Percentiles rank a stretch among this genome's conserved stretches.
phyloP scores from a whole-genome alignment of 2,888 invertebrate species.

The Ceriagrion tenellum region DNA sequence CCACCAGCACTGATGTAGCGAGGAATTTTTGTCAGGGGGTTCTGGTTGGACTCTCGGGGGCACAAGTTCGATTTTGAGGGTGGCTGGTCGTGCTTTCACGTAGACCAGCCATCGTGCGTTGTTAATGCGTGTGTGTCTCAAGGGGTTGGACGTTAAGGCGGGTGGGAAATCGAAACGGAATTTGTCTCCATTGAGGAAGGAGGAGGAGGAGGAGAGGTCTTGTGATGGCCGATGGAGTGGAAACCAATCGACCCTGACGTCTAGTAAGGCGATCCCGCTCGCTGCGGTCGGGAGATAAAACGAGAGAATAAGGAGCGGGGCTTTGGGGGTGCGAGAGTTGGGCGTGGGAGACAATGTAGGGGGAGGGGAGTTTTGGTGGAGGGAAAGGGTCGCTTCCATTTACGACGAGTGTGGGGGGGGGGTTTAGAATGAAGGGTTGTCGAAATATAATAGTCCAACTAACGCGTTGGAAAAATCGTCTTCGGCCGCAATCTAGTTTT shows the following conservation, averaged over 20 bases:
- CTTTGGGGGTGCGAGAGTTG: not conserved
- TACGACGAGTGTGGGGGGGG: not conserved
- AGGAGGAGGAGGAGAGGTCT: not conserved
- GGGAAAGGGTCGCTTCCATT: not conserved
- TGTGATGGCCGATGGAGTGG: slow-evolving; percentile 41
- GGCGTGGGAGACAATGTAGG: not conserved
- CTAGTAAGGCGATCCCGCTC: slow-evolving; percentile 28
- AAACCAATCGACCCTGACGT: slow-evolving; percentile 28
- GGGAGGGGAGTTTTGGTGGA: not conserved
- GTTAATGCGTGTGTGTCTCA: not conserved
- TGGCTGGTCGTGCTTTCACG: not conserved
- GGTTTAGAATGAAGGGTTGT: not conserved
- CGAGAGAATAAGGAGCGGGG: not conserved
- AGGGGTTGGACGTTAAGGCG: not conserved
- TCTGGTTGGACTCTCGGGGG: no score
- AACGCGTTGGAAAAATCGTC: not conserved
- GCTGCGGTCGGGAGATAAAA: slow-evolving; percentile 34
- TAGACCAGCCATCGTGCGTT: not conserved
- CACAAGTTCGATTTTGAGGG: no score
- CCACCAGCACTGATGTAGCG: not conserved
- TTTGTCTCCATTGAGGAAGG: slow-evolving; percentile 23
- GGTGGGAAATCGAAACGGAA: slow-evolving; percentile 43
- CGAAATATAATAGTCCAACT: slow-evolving; percentile 5
- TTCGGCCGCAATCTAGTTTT: not conserved
- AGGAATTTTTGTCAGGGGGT: not conserved